Evolutionary conservation across 1,140 invertebrate genomes (phyloP).

Genomic region (Mercenaria mercenaria): DNA sequence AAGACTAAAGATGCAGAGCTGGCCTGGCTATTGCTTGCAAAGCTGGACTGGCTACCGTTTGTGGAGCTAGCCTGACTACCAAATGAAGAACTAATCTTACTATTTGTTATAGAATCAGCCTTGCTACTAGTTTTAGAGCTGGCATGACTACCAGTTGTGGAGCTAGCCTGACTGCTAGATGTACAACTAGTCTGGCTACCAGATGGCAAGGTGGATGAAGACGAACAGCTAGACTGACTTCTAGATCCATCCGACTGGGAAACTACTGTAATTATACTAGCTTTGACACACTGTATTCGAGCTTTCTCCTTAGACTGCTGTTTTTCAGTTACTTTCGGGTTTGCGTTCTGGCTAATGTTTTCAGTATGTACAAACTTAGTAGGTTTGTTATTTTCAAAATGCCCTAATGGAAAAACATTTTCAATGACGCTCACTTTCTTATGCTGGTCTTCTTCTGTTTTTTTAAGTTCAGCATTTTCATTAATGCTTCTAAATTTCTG

Average conservation of each 20-base stretch:
- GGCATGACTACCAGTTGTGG: background rate
- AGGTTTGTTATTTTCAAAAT: background rate
- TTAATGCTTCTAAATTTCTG: too few relatives aligned
- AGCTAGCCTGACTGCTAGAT: background rate
- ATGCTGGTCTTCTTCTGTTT: too few relatives aligned
- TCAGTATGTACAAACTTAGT: background rate
- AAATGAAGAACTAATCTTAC: too few relatives aligned
- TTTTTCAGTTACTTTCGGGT: background rate
- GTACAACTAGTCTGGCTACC: background rate
- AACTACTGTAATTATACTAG: constrained; percentile 24
- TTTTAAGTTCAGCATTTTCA: too few relatives aligned
- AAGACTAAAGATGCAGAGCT: background rate
- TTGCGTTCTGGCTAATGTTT: background rate
- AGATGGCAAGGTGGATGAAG: background rate
- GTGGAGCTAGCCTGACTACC: background rate
- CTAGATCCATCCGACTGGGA: background rate
- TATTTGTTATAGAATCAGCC: too few relatives aligned
- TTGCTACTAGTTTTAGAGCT: background rate
- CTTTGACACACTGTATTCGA: background rate
- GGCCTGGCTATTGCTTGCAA: background rate
- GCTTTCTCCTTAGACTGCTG: background rate
- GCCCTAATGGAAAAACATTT: background rate
- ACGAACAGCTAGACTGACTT: background rate
- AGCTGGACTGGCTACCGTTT: background rate
- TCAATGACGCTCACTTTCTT: background rate